Base-by-base conservation (phyloP, 2,888 invertebrate species). In the Panopea generosa region DNA sequence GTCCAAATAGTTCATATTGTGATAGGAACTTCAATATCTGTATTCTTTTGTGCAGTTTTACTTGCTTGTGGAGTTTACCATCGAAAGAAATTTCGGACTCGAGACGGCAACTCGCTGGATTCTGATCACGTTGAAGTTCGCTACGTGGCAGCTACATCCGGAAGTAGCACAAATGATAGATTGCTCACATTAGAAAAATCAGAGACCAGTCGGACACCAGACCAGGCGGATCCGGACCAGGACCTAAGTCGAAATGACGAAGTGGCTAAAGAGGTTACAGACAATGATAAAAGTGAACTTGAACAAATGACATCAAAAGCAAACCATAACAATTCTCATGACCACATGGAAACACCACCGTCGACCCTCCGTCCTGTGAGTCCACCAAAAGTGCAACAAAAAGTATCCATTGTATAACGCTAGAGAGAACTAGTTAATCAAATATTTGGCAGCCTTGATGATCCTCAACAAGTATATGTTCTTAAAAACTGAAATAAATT, bases 81-180 rank as follows among this genome's bases (percentile, higher is more conserved):
- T 71, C 84, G 89, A 66, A 84, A 87, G 61, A 87, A 84, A 73
- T 86, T 88, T 67, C 82, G 86, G 59, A 67, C 85, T n/a, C 77
- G 82, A 49, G 80, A 81, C 53, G 79, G 85, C 4, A 80, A 82
- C 40, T 84, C 84, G 7, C 84, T 86, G 4, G 87, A 89, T 60
- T 84, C 86, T 18, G 89, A 90, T 68, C 87, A 89, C 50, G 89
- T 90, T 69, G 90, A 90, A 72, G 90, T 90, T 27, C 85, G 90
- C 14, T 90, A 90, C 65, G 89, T 90, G 14, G 89, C 90, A 7
- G 89, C 90, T 14, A 84, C 87, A 56, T 88, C 90, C 24, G 89
- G 89, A n/a, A 88, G 89, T 77, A 90, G 87, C 66, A 90, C 90
- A 11, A 88, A 89, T 16, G 90, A 90, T 75, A 81, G 89, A 73